Conservation (phyloP, 35 echinoderm and acorn worm species). For the Amphiura filiformis region DNA sequence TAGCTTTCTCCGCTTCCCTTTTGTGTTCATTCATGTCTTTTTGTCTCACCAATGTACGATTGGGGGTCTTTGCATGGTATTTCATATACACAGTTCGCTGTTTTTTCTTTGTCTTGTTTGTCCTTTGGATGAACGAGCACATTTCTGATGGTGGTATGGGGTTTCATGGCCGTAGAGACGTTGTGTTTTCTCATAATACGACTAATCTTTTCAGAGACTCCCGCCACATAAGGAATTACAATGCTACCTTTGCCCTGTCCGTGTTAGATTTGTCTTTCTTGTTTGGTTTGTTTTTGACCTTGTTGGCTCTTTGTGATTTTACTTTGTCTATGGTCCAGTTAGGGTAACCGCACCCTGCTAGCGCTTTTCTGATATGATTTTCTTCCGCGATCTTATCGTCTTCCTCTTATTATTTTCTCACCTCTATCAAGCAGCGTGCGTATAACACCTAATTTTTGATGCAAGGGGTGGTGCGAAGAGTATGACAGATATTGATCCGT, state of each 20-base stretch:
- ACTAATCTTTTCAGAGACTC: background rate
- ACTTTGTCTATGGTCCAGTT: background rate
- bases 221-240: background rate
- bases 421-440: background rate
- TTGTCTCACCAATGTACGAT: background rate
- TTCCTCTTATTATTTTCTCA: background rate
- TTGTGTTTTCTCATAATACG: background rate
- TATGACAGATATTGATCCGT: background rate
- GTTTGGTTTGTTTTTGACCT: background rate
- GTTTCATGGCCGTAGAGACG: background rate
- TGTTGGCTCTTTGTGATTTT: background rate
- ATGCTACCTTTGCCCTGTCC: background rate
- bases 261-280: background rate
- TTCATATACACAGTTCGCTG: background rate
- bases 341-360: background rate
- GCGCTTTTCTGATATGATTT: background rate
- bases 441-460: background rate
- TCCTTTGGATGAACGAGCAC: background rate
- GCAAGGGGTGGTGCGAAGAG: background rate
- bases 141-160: background rate
- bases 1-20: background rate
- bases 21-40: background rate
- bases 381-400: background rate
- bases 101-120: background rate
- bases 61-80: background rate